Evolutionary conservation across 1,140 invertebrate genomes (phyloP), one percentile per base, ranked within the genome.

Genomic region (Parapsyche elsis): DNA sequence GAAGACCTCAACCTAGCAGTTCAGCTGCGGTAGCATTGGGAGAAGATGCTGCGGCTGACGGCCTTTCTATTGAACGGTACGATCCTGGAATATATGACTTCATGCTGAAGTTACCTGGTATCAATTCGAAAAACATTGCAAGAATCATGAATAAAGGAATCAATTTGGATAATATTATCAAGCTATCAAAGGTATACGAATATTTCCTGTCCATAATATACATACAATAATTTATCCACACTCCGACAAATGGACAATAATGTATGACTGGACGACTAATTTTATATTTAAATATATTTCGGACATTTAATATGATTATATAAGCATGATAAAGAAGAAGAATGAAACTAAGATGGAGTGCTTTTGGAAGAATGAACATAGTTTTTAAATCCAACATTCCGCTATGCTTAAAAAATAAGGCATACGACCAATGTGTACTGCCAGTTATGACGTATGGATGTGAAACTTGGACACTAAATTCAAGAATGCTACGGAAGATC

Each of bases 61-160:
- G 90, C 23, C 90, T 92, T 84, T 87, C 90, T 76, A 85, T 90
- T 76, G 93, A 94, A 80, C 93, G 93, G 86, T 97, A 93, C 85
- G 97, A 96, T 87, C 88, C 91, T 23, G 88, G 89, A 70, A 92
- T 96, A 71, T 92, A 94, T 88, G 96, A 98, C 89, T 96, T 99
- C 86, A 87, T 99, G 21, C 90, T 94, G 10, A 96, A 96, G 87
- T 89, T 99, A 84, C 97, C 97, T 0, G 97, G 97, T 5, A 91
- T 99, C 4, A 94, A 93, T 84, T 93, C 94, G 0, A 96, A 96
- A 88, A 99, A 98, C 87, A 91, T 98, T 5, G 90, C 92, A 74
- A 84, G 86, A 0, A 88, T 99, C 76, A 90, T 99, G 88, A 94
- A 95, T 81, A 93, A 93, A 86, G 94, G 96, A 0, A 81, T 94